Conservation (phyloP, 2,888 invertebrate genomes). For the Caenorhabditis wallacei region DNA sequence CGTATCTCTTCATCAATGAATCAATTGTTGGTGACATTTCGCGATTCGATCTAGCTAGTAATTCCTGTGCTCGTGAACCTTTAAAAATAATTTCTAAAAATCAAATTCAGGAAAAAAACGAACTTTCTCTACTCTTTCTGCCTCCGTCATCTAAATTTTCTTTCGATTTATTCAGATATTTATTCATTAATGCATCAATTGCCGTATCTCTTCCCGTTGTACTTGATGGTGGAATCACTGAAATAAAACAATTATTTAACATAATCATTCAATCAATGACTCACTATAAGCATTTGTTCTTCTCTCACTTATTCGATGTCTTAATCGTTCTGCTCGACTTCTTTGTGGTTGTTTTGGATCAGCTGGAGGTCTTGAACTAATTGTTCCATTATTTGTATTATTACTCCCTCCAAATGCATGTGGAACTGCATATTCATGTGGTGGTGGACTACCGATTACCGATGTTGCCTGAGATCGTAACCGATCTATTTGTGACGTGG, state of each 20-base stretch:
- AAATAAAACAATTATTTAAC: not conserved
- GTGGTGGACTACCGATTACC: constrained; percentile 34
- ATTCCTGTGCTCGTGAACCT: constrained; percentile 57
- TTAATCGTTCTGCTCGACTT: constrained; percentile 59
- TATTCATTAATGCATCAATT: constrained; percentile 64
- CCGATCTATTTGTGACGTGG: constrained; percentile 51
- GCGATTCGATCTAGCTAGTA: constrained; percentile 47
- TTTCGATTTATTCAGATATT: constrained; percentile 62
- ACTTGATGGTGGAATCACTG: constrained; percentile 58
- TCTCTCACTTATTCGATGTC: constrained; percentile 62
- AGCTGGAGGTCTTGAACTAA: constrained; percentile 45
- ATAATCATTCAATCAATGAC: not conserved
- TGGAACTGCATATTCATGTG: constrained; percentile 64
- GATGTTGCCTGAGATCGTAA: constrained; percentile 45
- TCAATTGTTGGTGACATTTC: constrained; percentile 62
- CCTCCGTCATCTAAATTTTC: constrained; percentile 58
- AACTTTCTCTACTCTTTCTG: constrained; percentile 60
- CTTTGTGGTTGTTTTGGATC: constrained; percentile 60
- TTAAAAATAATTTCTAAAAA: not conserved
- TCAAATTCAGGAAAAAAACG: not conserved
- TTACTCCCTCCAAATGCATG: constrained; percentile 18
- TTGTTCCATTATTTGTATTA: constrained; percentile 28
- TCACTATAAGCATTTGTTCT: constrained; percentile 62
- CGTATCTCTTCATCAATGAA: constrained; percentile 64
- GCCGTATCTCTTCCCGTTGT: constrained; percentile 33